Evolutionary conservation across 2,113 vertebrate species (phyloP), one percentile per base, ranked within the genome.

Genomic region (Ceyx margarethae): DNA sequence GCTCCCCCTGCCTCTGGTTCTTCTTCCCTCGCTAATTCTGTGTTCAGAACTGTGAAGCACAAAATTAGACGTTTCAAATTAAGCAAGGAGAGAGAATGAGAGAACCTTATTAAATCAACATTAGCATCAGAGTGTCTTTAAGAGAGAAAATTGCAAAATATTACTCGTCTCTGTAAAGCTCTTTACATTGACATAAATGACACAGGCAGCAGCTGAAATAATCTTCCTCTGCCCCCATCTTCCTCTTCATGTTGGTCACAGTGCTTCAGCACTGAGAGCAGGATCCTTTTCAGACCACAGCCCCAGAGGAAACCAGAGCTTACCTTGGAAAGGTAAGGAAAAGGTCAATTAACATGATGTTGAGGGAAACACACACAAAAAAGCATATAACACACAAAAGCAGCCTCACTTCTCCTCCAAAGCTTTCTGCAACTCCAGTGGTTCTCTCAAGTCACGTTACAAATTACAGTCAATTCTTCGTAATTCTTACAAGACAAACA

Each of bases 101-200:
- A 95, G 89, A 96, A 96, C 86, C 93, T 97, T 97, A 97, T 97
- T 97, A 98, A 98, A 98, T 97, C 95, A 95, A 95, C 97, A 97
- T 97, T 97, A 97, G 96, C 94, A 95, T 96, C 92, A 60, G 79
- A 96, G 95, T 66, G 89, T 73, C 93, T 96, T 96, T 92, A 86
- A 92, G 96, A 92, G 91, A 89, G 90, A 95, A 95, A 93, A 91
- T 85, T 92, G 87, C 72, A 91, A 95, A 96, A 95, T 94, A 97
- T 95, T 92, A 95, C 83, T 94, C 48, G 31, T 85, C 75, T 82
- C 75, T 86, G 78, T 64, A 93, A 93, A 89, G 66, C 86, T 87
- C 82, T 87, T 91, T 89, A 67, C 60, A 57, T 19, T 58, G 67
- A 95, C 91, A 93, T 75, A 80, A 83, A 88, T 8, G 48, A 95